Conservation (phyloP, 2,888 invertebrate genomes). For the Ophion ellenae region DNA sequence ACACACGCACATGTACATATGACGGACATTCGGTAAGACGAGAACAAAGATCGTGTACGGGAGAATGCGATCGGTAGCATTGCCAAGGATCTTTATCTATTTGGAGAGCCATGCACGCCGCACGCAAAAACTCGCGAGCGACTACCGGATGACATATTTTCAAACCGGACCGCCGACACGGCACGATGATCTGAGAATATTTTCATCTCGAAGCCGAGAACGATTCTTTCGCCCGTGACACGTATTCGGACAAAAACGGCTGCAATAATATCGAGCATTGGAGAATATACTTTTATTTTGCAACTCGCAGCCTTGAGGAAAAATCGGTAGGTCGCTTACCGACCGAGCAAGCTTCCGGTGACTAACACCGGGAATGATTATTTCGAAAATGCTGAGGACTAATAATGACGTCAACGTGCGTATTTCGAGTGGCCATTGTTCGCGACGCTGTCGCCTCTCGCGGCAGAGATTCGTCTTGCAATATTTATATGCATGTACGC, state of each 20-base stretch:
- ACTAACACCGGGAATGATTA: neutral
- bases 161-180: neutral
- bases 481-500: constrained; percentile 19
- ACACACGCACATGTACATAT: neutral
- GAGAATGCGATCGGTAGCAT: constrained; percentile 67
- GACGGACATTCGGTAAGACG: constrained; percentile 50
- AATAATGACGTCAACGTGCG: neutral
- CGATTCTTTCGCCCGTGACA: constrained; percentile 4
- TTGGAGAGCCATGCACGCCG: constrained; percentile 64
- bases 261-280: neutral
- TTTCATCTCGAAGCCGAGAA: neutral
- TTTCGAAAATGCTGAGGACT: neutral
- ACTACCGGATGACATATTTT: constrained; percentile 39
- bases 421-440: constrained; percentile 21
- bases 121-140: constrained; percentile 54
- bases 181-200: constrained; percentile 22
- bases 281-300: neutral
- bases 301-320: neutral
- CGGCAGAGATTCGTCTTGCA: constrained; percentile 14
- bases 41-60: constrained; percentile 54
- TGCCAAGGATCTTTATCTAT: constrained; percentile 73
- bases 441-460: constrained; percentile 23
- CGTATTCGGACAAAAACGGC: neutral
- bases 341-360: neutral
- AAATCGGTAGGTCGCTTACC: neutral